Percentiles rank a stretch among this genome's conserved stretches.
Conservation (phyloP, 2,113 vertebrate genomes). For the Syngnathus floridae region DNA sequence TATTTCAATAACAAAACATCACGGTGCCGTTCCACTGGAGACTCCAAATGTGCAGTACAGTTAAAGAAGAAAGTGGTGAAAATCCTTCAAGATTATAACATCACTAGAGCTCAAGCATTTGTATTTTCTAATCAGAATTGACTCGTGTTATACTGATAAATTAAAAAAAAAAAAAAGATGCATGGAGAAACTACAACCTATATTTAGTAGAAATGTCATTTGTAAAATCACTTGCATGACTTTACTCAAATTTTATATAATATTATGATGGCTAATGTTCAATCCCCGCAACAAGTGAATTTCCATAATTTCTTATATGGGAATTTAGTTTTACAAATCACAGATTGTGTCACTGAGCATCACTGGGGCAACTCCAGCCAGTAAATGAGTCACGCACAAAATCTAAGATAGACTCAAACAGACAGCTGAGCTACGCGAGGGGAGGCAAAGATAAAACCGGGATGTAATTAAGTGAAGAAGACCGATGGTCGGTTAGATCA, state of each 20-base stretch:
- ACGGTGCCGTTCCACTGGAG: conserved; percentile 1
- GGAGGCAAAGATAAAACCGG: neutral
- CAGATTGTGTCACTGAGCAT: neutral
- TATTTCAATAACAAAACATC: conserved; percentile 13
- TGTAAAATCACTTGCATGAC: too few relatives aligned
- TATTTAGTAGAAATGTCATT: too few relatives aligned
- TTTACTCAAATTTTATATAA: too few relatives aligned
- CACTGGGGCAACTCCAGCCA: neutral
- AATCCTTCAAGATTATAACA: neutral
- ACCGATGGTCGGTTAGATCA: conserved; percentile 17
- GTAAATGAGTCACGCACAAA: neutral
- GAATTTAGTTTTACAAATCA: neutral
- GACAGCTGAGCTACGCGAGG: neutral
- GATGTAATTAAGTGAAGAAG: conserved; percentile 5
- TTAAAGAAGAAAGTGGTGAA: conserved; percentile 5
- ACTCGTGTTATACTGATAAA: neutral
- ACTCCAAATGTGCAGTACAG: conserved; percentile 4
- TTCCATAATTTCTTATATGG: too few relatives aligned
- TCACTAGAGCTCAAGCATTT: neutral
- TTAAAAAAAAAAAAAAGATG: neutral
- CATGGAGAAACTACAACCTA: neutral
- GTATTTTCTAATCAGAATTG: neutral
- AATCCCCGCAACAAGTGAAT: too few relatives aligned
- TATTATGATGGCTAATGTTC: too few relatives aligned
- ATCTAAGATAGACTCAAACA: neutral